Percentiles rank a stretch among this genome's conserved stretches.
Conservation (phyloP, 2,888 invertebrate species). For the Caenorhabditis imperialis region DNA sequence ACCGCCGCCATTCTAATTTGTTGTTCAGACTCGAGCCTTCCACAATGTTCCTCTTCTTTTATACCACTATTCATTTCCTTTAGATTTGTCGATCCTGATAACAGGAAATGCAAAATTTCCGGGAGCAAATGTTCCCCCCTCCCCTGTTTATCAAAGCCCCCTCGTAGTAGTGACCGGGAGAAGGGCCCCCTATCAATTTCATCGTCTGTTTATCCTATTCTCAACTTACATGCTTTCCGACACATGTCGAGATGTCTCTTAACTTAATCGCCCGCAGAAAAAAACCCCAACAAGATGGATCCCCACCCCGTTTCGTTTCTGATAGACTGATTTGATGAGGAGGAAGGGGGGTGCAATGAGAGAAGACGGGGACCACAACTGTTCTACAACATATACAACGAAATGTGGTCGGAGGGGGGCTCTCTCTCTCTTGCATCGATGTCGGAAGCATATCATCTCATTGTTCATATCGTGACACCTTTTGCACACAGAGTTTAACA, state of each 20-base stretch:
- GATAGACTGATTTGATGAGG: background rate
- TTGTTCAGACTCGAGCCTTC: slow-evolving; percentile 42
- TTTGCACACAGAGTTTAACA: too few species aligned
- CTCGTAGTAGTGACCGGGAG: slow-evolving; percentile 25
- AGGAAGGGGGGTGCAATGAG: background rate
- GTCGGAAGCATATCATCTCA: too few species aligned
- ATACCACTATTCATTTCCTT: too few species aligned
- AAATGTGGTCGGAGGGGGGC: slow-evolving; percentile 50
- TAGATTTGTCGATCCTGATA: too few species aligned
- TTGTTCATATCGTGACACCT: too few species aligned
- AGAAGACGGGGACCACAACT: slow-evolving; percentile 39
- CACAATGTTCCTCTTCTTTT: too few species aligned
- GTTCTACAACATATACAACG: slow-evolving; percentile 58
- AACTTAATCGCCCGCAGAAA: too few species aligned
- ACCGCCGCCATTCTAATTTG: slow-evolving; percentile 36
- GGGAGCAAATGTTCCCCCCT: too few species aligned
- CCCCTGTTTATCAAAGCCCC: too few species aligned
- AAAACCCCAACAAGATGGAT: slow-evolving; percentile 50
- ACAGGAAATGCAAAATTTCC: too few species aligned
- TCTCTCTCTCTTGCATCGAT: slow-evolving; percentile 48
- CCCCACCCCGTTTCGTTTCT: slow-evolving; percentile 27
- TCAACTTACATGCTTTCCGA: slow-evolving; percentile 30
- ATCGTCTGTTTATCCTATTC: slow-evolving; percentile 41
- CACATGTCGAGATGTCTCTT: slow-evolving; percentile 25
- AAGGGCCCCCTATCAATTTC: slow-evolving; percentile 34